Conservation (phyloP, 1,140 invertebrate species). For the Caenorhabditis inopinata region DNA sequence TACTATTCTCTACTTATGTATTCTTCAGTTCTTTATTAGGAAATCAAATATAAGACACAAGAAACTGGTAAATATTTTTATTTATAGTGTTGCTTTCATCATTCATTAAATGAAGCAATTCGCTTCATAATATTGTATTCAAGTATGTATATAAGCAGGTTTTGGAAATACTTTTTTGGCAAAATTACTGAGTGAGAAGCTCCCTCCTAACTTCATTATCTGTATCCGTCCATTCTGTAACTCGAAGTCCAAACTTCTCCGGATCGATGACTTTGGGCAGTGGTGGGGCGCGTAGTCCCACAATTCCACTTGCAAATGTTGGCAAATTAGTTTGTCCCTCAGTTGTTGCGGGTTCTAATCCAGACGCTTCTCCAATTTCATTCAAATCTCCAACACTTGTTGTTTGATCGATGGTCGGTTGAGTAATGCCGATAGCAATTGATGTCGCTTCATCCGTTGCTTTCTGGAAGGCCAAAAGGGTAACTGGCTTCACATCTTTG, state of each 20-base stretch:
- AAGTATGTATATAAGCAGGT: too few relatives aligned
- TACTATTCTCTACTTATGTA: too few relatives aligned
- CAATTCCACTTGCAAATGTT: background rate
- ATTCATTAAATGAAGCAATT: too few relatives aligned
- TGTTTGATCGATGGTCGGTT: conserved; percentile 12
- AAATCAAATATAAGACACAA: too few relatives aligned
- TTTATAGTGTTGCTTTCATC: too few relatives aligned
- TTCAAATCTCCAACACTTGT: conserved; percentile 23
- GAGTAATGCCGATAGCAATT: background rate
- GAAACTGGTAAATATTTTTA: too few relatives aligned
- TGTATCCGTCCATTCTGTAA: conserved; percentile 3
- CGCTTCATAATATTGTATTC: too few relatives aligned
- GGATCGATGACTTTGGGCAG: background rate
- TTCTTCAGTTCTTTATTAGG: too few relatives aligned
- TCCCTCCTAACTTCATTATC: conserved; percentile 23
- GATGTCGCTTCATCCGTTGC: background rate
- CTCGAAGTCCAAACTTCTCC: background rate
- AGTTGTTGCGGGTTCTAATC: background rate
- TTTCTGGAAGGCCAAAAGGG: background rate
- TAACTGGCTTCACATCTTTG: background rate
- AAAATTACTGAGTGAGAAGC: conserved; percentile 12
- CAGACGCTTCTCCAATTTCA: conserved; percentile 24
- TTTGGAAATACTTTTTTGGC: too few relatives aligned
- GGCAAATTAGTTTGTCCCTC: background rate
- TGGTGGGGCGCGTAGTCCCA: background rate